Evolutionary conservation across 2,797 vertebrate genomes (phyloP).

Genomic region (Hydrolagus colliei): DNA sequence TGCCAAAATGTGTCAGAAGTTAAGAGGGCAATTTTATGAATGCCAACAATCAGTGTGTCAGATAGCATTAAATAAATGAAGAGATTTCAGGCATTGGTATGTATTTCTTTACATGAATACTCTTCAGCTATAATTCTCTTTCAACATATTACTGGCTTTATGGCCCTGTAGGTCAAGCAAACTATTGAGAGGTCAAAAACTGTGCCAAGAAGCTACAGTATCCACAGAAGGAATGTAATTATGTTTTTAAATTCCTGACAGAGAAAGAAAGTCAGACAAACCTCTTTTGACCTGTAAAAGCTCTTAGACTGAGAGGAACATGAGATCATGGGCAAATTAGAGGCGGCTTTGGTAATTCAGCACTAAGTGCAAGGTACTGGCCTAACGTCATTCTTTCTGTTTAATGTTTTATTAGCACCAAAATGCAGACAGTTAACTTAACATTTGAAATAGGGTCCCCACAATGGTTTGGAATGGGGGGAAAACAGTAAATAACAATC

Average conservation of each 20-base stretch:
- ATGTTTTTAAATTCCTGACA: slow-evolving; percentile 50
- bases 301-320: slow-evolving; percentile 37
- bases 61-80: slow-evolving; percentile 11
- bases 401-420: not conserved
- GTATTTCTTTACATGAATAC: slow-evolving; percentile 5
- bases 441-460: not conserved
- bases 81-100: slow-evolving; percentile 23
- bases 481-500: not conserved
- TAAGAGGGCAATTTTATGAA: slow-evolving; percentile 25
- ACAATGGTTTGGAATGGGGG: not conserved
- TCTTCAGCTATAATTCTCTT: slow-evolving; percentile 13
- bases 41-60: slow-evolving; percentile 21
- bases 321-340: slow-evolving; percentile 36
- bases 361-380: slow-evolving; percentile 37
- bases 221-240: slow-evolving; percentile 51
- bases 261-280: slow-evolving; percentile 40
- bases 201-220: slow-evolving; percentile 66
- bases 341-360: slow-evolving; percentile 36
- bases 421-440: not conserved
- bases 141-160: slow-evolving; percentile 13
- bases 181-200: slow-evolving; percentile 76
- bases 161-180: slow-evolving; percentile 61
- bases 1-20: slow-evolving; percentile 30
- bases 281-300: slow-evolving; percentile 36
- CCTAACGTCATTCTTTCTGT: not conserved